phyloP scores from a whole-genome alignment of 2,113 vertebrate species.

The Falcunculus frontatus region DNA sequence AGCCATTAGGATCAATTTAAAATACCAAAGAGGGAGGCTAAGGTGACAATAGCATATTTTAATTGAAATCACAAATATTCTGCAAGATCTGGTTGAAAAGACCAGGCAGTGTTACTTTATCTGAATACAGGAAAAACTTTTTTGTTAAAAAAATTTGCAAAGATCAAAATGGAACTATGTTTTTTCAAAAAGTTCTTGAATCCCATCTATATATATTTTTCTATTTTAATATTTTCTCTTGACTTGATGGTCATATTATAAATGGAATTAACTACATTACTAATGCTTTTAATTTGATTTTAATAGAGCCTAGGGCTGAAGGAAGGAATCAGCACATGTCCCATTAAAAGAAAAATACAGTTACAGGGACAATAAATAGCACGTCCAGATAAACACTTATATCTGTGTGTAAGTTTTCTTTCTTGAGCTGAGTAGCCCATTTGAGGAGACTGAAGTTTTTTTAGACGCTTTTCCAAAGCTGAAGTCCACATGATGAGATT shows the following conservation, averaged over 20 bases:
- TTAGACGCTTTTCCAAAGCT: neutral
- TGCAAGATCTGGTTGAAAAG: neutral
- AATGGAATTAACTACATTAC: conserved; percentile 65
- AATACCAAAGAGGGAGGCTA: conserved; percentile 23
- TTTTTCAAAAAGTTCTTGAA: neutral
- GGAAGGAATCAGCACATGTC: conserved; percentile 42
- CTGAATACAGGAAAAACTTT: neutral
- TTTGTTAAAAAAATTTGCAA: neutral
- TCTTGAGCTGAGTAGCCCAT: neutral
- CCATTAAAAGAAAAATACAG: conserved; percentile 57
- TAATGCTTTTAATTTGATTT: conserved; percentile 71
- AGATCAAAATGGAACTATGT: neutral
- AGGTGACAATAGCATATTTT: conserved; percentile 42
- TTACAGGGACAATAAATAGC: conserved; percentile 53
- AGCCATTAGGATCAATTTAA: conserved; percentile 44
- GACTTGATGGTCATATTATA: conserved; percentile 47
- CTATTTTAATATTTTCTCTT: conserved; percentile 30
- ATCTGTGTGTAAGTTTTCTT: conserved; percentile 32
- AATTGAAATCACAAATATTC: conserved; percentile 58
- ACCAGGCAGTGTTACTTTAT: neutral
- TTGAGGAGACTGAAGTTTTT: neutral
- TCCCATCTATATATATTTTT: conserved; percentile 1
- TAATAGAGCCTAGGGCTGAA: conserved; percentile 49
- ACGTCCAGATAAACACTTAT: conserved; percentile 54
- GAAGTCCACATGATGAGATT: conserved; percentile 1